phyloP scores from a whole-genome alignment of 2,888 invertebrate genomes.

The Clivina fossor region DNA sequence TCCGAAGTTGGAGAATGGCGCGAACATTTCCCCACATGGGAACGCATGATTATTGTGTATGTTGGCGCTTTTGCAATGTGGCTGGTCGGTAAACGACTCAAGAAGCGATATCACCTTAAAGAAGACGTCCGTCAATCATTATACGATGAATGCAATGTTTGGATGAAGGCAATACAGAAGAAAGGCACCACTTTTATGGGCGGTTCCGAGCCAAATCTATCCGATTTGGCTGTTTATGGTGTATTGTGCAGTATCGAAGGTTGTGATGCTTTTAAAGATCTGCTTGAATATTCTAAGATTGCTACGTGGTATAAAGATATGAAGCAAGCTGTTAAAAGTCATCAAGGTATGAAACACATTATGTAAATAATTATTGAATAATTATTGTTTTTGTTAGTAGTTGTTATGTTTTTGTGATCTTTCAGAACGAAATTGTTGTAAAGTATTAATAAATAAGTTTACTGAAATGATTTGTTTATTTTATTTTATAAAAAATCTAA shows the following conservation, averaged over 20 bases:
- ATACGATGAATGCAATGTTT: slow-evolving; percentile 84
- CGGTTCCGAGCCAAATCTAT: slow-evolving; percentile 83
- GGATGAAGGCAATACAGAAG: slow-evolving; percentile 70
- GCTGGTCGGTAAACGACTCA: slow-evolving; percentile 84
- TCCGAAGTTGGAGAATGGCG: slow-evolving; percentile 92
- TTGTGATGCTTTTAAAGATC: slow-evolving; percentile 84
- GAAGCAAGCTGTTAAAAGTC: slow-evolving; percentile 63
- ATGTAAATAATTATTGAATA: slow-evolving; percentile 7
- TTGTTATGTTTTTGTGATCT: neutral
- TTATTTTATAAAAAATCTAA: no score
- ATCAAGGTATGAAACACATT: slow-evolving; percentile 55
- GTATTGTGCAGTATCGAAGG: slow-evolving; percentile 92
- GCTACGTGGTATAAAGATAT: slow-evolving; percentile 77
- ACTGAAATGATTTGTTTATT: no score
- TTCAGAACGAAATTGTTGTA: neutral
- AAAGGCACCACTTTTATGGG: slow-evolving; percentile 80
- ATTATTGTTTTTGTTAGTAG: neutral
- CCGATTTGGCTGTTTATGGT: slow-evolving; percentile 91
- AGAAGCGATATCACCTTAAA: slow-evolving; percentile 76
- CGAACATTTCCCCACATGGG: slow-evolving; percentile 82
- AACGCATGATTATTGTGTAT: slow-evolving; percentile 84
- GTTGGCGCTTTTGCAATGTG: slow-evolving; percentile 94
- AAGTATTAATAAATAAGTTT: neutral
- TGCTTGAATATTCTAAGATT: slow-evolving; percentile 72
- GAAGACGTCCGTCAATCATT: slow-evolving; percentile 88